These are phyloP conservation scores for Hozukius guyotensis DNA, from an alignment of 2,797 vertebrate genomes.

Conservation along the genomic window DNA sequence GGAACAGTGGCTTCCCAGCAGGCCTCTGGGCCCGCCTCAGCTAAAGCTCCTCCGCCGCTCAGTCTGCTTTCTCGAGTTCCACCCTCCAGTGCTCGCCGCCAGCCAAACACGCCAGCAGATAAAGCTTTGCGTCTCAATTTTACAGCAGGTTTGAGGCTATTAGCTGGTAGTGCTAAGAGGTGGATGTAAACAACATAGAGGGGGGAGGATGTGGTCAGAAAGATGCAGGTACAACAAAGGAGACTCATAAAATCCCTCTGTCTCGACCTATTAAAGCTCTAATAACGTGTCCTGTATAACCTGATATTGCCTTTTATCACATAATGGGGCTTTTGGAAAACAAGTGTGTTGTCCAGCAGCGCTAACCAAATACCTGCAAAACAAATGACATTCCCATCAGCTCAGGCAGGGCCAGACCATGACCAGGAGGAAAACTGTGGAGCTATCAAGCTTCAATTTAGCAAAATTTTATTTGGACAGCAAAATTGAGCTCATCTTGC, in stretches of 20 bases:
- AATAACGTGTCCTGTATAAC: not conserved
- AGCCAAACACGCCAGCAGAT: constrained; percentile 56
- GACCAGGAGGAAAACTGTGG: no score
- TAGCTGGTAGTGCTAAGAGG: not conserved
- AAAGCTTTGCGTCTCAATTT: constrained; percentile 52
- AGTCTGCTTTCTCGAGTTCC: constrained; percentile 28
- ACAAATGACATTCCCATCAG: no score
- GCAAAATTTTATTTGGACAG: not conserved
- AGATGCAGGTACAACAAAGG: not conserved
- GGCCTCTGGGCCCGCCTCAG: constrained; percentile 54
- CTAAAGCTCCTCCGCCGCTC: constrained; percentile 25
- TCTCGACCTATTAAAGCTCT: not conserved
- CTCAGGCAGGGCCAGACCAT: fast-evolving
- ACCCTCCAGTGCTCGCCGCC: constrained; percentile 41
- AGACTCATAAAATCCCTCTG: not conserved
- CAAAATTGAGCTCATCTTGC: not conserved
- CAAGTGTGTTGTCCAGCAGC: not conserved
- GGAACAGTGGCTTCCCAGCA: constrained; percentile 67
- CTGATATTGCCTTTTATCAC: not conserved
- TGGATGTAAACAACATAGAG: not conserved
- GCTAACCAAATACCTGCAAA: not conserved
- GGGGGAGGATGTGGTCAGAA: not conserved
- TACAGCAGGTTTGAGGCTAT: constrained; percentile 29
- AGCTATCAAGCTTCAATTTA: not conserved
- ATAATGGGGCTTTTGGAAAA: not conserved